Evolutionary conservation across 2,888 invertebrate genomes (phyloP).

Genomic region (Tetragonula carbonaria): DNA sequence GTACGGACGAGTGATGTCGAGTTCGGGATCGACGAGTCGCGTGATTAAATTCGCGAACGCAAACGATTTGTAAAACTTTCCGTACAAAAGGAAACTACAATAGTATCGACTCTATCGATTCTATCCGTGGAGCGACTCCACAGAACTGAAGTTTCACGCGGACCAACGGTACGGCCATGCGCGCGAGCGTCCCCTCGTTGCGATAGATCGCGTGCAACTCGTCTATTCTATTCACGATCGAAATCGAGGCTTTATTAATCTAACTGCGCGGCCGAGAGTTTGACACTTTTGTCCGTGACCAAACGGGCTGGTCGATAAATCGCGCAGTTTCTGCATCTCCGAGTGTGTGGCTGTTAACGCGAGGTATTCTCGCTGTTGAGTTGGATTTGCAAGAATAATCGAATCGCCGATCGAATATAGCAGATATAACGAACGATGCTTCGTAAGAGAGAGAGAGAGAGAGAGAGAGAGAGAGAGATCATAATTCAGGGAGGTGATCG

Average conservation of each 20-base stretch:
- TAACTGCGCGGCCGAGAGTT: slow-evolving; percentile 7
- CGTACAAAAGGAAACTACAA: slow-evolving; percentile 25
- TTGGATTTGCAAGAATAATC: not conserved
- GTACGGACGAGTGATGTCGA: not conserved
- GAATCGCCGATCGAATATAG: too few relatives aligned
- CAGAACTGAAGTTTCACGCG: slow-evolving; percentile 55
- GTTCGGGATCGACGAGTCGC: not conserved
- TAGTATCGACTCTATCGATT: slow-evolving; percentile 45
- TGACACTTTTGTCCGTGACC: slow-evolving; percentile 19
- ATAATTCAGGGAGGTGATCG: too few relatives aligned
- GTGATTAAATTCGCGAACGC: slow-evolving; percentile 25
- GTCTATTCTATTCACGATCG: slow-evolving; percentile 30
- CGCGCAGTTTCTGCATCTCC: not conserved
- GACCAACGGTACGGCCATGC: slow-evolving; percentile 21
- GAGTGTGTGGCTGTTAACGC: not conserved
- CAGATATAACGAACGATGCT: not conserved
- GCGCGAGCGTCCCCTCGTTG: slow-evolving; percentile 27
- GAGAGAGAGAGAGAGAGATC: too few relatives aligned
- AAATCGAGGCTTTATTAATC: slow-evolving; percentile 57
- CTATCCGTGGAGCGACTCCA: slow-evolving; percentile 24
- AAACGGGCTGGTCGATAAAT: slow-evolving; percentile 18
- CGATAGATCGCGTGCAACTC: slow-evolving; percentile 43
- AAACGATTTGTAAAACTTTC: slow-evolving; percentile 30
- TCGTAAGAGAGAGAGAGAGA: too few relatives aligned
- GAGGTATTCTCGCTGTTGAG: too few relatives aligned